A percentile compares a stretch with the other conserved stretches of the same genome.
Conservation (phyloP, 2,888 invertebrate species). For the Cyclophora punctaria region DNA sequence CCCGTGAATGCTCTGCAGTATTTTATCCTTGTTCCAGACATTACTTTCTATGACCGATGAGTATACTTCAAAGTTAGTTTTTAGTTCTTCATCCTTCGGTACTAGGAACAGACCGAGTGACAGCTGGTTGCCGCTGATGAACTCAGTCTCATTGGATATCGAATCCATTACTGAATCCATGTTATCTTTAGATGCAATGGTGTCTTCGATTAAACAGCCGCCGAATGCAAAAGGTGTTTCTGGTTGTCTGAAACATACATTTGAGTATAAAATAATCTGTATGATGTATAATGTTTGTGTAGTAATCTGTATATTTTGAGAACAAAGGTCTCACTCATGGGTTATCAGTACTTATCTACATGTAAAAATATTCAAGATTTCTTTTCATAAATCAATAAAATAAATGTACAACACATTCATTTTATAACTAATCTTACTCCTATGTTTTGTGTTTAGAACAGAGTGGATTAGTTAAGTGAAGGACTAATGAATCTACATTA, state of each 20-base stretch:
- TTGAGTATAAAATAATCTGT: neutral
- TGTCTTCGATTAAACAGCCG: conserved; percentile 63
- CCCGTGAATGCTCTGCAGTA: conserved; percentile 50
- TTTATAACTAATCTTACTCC: too few relatives aligned
- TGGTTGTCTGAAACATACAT: conserved; percentile 50
- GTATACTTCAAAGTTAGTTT: conserved; percentile 52
- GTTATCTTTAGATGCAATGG: conserved; percentile 37
- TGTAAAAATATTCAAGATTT: too few relatives aligned
- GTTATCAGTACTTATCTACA: too few relatives aligned
- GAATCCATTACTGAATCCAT: conserved; percentile 39
- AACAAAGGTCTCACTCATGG: too few relatives aligned
- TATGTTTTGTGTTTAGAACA: too few relatives aligned
- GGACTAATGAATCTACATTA: too few relatives aligned
- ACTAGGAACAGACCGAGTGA: conserved; percentile 56
- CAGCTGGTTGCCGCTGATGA: conserved; percentile 49
- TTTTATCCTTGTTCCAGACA: conserved; percentile 49
- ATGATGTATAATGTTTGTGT: too few relatives aligned
- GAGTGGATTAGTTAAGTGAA: too few relatives aligned
- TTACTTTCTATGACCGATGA: conserved; percentile 52
- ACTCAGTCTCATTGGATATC: conserved; percentile 36
- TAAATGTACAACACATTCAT: too few relatives aligned
- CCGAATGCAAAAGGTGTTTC: conserved; percentile 60
- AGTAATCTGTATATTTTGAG: too few relatives aligned
- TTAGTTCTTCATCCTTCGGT: conserved; percentile 32
- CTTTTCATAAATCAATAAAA: too few relatives aligned